These are phyloP conservation scores for Todiramphus saurophagus DNA, from an alignment of 2,113 vertebrate species.

Conservation along the genomic window DNA sequence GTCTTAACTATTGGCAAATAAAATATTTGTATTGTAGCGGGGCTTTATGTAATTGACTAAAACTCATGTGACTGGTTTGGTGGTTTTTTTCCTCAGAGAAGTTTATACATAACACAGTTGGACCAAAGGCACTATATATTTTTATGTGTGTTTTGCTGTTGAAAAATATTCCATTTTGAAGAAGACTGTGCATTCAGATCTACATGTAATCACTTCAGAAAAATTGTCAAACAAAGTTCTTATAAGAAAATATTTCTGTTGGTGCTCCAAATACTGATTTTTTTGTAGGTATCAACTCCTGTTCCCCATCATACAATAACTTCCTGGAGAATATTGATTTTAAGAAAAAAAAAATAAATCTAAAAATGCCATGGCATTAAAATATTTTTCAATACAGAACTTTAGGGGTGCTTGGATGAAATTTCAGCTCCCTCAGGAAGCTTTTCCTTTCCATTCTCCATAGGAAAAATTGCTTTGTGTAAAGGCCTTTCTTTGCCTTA, in stretches of 20 bases:
- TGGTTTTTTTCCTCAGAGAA: background rate
- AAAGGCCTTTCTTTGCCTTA: background rate
- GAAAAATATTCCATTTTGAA: background rate
- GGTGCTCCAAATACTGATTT: background rate
- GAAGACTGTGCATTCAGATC: background rate
- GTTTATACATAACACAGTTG: background rate
- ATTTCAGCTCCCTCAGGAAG: background rate
- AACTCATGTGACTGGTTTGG: background rate
- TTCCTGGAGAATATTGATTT: background rate
- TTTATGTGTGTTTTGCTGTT: background rate
- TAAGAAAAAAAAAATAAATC: background rate
- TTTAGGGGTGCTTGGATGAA: background rate
- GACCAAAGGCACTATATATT: background rate
- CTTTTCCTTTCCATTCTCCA: background rate
- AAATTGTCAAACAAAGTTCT: background rate
- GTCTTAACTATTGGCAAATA: background rate
- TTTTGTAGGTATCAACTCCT: background rate
- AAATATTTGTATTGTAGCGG: background rate
- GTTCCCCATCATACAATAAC: background rate
- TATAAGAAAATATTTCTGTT: background rate
- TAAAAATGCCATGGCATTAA: background rate
- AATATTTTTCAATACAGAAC: background rate
- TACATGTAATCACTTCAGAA: background rate
- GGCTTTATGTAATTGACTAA: slow-evolving; percentile 1
- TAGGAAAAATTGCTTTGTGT: background rate